phyloP scores from a whole-genome alignment of 2,113 vertebrate genomes.

The Silurus glanis region DNA sequence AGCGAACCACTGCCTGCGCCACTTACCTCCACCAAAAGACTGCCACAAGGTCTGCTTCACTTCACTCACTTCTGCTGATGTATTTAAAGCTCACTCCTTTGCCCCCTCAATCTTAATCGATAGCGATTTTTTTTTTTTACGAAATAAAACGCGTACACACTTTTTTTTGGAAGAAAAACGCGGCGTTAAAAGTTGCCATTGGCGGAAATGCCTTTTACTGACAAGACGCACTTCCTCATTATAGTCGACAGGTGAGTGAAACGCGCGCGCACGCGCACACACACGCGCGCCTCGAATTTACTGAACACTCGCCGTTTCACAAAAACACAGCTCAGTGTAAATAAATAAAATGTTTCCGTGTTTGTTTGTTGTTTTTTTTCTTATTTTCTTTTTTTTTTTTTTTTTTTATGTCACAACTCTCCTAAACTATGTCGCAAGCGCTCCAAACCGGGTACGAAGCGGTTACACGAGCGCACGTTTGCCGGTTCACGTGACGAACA shows the following conservation, averaged over 20 bases:
- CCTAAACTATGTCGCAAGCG: neutral
- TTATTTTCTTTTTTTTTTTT: neutral
- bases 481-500: neutral
- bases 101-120: too few species aligned
- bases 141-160: neutral
- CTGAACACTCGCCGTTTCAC: neutral
- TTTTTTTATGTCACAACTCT: neutral
- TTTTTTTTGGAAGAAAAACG: neutral
- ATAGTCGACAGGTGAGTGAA: neutral
- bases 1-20: neutral
- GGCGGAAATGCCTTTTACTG: neutral
- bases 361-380: too few species aligned
- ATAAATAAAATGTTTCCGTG: neutral
- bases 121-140: neutral
- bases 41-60: neutral
- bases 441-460: neutral
- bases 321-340: neutral
- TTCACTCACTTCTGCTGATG: neutral
- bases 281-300: neutral
- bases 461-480: neutral
- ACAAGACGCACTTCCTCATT: slow-evolving; percentile 8
- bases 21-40: neutral
- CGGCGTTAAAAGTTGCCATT: neutral
- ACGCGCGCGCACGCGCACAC: neutral
- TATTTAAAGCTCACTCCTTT: neutral